Percentiles rank a stretch among this genome's conserved stretches.
Evolutionary conservation across 2,113 vertebrate species (phyloP).

Genomic region (Rana temporaria): DNA sequence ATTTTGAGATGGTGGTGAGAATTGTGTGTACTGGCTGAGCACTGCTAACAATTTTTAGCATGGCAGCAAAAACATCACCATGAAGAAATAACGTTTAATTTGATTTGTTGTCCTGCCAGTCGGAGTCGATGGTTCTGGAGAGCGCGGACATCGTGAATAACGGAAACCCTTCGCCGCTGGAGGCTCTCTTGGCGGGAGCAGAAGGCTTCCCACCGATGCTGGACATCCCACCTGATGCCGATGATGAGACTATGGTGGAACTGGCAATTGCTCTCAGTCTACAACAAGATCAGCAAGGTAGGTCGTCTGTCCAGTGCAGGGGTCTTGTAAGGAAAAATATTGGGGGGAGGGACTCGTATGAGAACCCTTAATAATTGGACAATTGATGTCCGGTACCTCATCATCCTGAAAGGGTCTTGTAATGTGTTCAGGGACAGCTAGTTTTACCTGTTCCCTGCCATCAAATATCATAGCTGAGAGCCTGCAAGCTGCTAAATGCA

Average conservation of each 20-base stretch:
- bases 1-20: conserved; percentile 99
- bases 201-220: conserved; percentile 98
- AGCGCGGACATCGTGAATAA: conserved; percentile 95
- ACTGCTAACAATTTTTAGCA: too few relatives aligned
- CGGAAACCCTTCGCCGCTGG: conserved; percentile 94
- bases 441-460: too few relatives aligned
- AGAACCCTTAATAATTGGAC: too few relatives aligned
- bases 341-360: too few relatives aligned
- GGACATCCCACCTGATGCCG: conserved; percentile 97
- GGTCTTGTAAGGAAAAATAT: too few relatives aligned
- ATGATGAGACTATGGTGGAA: conserved; percentile 99
- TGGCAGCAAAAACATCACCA: neutral
- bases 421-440: too few relatives aligned
- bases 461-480: too few relatives aligned
- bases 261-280: conserved; percentile 96
- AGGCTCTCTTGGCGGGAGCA: conserved; percentile 94
- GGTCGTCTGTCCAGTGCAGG: conserved; percentile 27
- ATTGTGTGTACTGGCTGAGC: conserved; percentile 5
- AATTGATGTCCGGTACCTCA: too few relatives aligned
- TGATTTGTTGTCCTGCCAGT: conserved; percentile 71
- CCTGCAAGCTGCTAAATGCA: too few relatives aligned
- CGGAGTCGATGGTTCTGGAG: conserved; percentile 97
- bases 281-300: conserved; percentile 98
- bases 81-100: neutral
- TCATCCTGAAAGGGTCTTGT: too few relatives aligned